These are phyloP conservation scores for Mus spicilegus DNA, from an alignment of 2,113 vertebrate genomes.

Conservation along the genomic window DNA sequence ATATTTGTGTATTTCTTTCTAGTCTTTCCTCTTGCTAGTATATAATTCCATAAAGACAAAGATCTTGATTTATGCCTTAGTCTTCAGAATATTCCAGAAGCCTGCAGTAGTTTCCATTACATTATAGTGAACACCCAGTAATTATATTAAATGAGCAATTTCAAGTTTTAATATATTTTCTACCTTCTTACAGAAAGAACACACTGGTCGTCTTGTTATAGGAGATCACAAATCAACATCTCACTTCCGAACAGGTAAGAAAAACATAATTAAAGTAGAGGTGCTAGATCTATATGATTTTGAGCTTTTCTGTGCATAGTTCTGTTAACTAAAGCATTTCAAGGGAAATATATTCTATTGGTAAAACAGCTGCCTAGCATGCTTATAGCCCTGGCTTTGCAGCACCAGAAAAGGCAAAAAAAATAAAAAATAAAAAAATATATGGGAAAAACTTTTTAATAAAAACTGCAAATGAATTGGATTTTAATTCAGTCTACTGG, in stretches of 20 bases:
- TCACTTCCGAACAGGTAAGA: conserved; percentile 92
- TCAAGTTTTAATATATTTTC: conserved; percentile 77
- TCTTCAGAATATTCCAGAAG: not conserved
- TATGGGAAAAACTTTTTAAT: not conserved
- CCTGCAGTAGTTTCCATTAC: not conserved
- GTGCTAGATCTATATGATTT: conserved; percentile 39
- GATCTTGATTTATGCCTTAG: conserved; percentile 42
- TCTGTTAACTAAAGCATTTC: conserved; percentile 25
- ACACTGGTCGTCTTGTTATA: conserved; percentile 91
- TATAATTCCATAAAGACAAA: conserved; percentile 23
- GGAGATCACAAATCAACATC: conserved; percentile 92
- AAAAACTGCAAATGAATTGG: conserved; percentile 48
- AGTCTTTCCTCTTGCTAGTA: not conserved
- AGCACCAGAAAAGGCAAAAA: not conserved
- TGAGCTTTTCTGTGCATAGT: not conserved
- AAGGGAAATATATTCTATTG: not conserved
- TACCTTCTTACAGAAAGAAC: conserved; percentile 89
- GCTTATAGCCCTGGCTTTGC: not conserved
- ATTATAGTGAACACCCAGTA: not conserved
- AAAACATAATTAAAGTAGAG: conserved; percentile 57
- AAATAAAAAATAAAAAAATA: too few species aligned
- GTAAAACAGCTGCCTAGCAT: not conserved
- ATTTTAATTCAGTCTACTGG: conserved; percentile 41
- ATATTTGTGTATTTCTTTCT: not conserved
- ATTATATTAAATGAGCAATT: conserved; percentile 16